Percentiles rank a stretch among this genome's conserved stretches.
Conservation (phyloP, 2,113 vertebrate species). For the Mesoclemmys tuberculata region DNA sequence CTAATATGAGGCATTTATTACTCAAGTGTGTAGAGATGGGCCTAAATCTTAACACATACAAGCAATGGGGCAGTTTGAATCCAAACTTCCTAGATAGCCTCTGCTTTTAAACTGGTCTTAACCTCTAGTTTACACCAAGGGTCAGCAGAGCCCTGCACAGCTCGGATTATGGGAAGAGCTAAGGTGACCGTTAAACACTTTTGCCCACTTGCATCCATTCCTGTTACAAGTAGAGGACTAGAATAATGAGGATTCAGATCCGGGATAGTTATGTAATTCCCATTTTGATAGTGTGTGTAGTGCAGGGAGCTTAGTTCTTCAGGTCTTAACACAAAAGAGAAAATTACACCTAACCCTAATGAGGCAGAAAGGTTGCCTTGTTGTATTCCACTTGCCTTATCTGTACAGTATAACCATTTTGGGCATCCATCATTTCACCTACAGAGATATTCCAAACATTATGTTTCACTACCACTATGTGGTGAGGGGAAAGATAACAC, state of each 20-base stretch:
- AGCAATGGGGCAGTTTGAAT: background rate
- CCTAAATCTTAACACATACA: background rate
- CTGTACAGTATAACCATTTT: background rate
- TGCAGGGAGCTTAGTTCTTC: background rate
- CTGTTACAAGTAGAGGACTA: background rate
- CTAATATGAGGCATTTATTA: background rate
- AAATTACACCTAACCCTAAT: background rate
- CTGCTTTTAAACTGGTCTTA: background rate
- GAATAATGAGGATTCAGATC: background rate
- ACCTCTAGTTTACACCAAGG: background rate
- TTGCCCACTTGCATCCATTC: background rate
- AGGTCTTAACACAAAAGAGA: background rate
- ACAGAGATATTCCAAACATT: background rate
- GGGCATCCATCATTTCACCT: background rate
- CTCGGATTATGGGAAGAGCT: background rate
- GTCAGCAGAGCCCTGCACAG: background rate
- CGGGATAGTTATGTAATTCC: background rate
- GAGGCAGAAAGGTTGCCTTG: background rate
- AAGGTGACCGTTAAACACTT: background rate
- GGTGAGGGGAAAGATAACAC: background rate
- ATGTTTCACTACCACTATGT: background rate
- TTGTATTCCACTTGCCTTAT: background rate
- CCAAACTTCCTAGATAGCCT: background rate
- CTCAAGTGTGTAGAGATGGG: background rate
- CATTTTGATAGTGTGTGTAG: background rate